phyloP scores from a whole-genome alignment of 2,113 vertebrate genomes.

The Clinocottus analis region DNA sequence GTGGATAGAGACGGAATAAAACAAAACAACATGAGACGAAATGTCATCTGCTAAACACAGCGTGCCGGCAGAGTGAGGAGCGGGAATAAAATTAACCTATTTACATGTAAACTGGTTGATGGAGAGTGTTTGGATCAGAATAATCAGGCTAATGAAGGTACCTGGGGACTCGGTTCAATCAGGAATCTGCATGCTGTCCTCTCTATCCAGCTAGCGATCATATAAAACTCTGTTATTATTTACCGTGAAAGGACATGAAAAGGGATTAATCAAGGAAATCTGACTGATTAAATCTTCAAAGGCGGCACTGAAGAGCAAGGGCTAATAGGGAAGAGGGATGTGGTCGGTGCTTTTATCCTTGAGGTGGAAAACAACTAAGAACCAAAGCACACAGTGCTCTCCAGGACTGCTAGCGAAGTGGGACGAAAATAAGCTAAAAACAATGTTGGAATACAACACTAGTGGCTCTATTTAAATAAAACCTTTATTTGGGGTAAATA shows the following conservation, averaged over 20 bases:
- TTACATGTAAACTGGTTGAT: conserved; percentile 70
- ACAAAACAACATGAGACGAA: conserved; percentile 15
- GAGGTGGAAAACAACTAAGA: conserved; percentile 42
- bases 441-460: conserved; percentile 1
- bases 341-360: conserved; percentile 48
- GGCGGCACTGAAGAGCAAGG: conserved; percentile 38
- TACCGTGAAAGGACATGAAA: conserved; percentile 63
- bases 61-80: conserved; percentile 28
- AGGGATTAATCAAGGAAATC: conserved; percentile 71
- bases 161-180: conserved; percentile 66
- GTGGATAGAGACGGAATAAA: conserved; percentile 16
- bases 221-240: conserved; percentile 65
- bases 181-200: conserved; percentile 59
- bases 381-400: conserved; percentile 29
- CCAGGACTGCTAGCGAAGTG: conserved; percentile 22
- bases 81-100: conserved; percentile 71
- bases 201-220: conserved; percentile 36
- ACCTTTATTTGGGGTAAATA: background rate
- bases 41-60: conserved; percentile 16
- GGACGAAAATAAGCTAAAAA: conserved; percentile 4
- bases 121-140: conserved; percentile 63
- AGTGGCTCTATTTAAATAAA: conserved; percentile 10
- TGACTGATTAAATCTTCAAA: conserved; percentile 74
- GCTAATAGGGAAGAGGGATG: conserved; percentile 37
- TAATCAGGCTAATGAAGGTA: conserved; percentile 77